Evolutionary conservation across 2,888 invertebrate species (phyloP).

Genomic region (Drosophila greeni): DNA sequence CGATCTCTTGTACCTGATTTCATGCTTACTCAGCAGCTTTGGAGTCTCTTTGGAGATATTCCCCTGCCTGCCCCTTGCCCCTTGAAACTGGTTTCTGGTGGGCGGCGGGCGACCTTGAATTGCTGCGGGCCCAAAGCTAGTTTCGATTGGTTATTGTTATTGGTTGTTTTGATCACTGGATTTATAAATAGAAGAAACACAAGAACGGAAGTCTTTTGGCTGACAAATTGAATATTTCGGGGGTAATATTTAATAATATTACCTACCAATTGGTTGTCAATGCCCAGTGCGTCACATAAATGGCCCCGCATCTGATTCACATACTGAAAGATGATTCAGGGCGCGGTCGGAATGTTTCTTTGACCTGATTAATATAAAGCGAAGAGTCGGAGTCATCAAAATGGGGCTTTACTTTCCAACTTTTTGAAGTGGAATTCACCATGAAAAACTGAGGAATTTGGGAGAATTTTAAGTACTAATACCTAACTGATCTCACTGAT

Average conservation of each 20-base stretch:
- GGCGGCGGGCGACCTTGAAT: slow-evolving; percentile 57
- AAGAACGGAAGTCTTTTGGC: slow-evolving; percentile 21
- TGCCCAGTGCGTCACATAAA: slow-evolving; percentile 14
- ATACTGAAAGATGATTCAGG: slow-evolving; percentile 33
- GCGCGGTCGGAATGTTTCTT: slow-evolving; percentile 17
- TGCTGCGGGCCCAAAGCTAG: slow-evolving; percentile 30
- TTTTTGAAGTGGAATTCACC: neutral
- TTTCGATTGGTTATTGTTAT: slow-evolving; percentile 18
- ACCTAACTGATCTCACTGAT: neutral
- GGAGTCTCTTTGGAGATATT: slow-evolving; percentile 9
- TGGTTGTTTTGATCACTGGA: slow-evolving; percentile 17
- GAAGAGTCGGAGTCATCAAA: slow-evolving; percentile 22
- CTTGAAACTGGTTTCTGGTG: slow-evolving; percentile 37
- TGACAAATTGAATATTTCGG: neutral
- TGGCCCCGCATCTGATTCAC: slow-evolving; percentile 24
- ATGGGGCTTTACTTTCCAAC: neutral
- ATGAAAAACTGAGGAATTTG: neutral
- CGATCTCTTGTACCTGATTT: slow-evolving; percentile 1
- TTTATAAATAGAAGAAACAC: slow-evolving; percentile 34
- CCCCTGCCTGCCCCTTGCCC: neutral
- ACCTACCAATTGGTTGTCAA: neutral
- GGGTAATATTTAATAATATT: slow-evolving; percentile 7
- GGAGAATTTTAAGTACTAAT: neutral
- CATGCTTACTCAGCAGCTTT: slow-evolving; percentile 36
- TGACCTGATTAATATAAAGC: slow-evolving; percentile 19